Evolutionary conservation across 2,113 vertebrate species (phyloP).

Genomic region (Scomber japonicus): DNA sequence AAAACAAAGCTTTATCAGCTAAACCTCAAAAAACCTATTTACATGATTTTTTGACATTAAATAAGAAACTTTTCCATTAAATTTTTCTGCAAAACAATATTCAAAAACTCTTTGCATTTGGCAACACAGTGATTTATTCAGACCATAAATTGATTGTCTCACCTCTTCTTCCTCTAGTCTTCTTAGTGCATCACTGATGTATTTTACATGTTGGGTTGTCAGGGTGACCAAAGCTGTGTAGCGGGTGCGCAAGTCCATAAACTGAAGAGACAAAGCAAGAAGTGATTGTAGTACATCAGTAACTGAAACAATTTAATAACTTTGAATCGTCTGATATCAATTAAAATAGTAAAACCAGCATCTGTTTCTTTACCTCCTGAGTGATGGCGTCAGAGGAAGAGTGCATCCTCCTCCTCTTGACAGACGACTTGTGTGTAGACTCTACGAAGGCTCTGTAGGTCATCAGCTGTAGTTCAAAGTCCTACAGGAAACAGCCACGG

Average conservation of each 20-base stretch:
- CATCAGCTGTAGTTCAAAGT: slow-evolving; percentile 98
- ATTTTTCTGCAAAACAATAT: not conserved
- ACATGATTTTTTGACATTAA: no score
- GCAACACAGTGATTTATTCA: not conserved
- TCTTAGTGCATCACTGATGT: slow-evolving; percentile 95
- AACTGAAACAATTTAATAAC: not conserved
- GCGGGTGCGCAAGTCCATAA: slow-evolving; percentile 97
- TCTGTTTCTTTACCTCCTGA: slow-evolving; percentile 89
- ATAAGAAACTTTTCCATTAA: no score
- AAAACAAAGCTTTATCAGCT: not conserved
- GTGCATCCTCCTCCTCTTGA: slow-evolving; percentile 93
- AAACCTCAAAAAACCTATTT: not conserved
- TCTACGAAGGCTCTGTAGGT: slow-evolving; percentile 96
- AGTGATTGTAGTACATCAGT: not conserved
- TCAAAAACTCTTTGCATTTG: not conserved
- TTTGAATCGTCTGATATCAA: no score
- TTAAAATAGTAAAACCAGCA: not conserved
- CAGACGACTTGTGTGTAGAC: slow-evolving; percentile 94
- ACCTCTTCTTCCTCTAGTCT: slow-evolving; percentile 97
- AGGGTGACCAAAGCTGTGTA: slow-evolving; percentile 96
- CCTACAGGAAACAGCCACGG: slow-evolving; percentile 77
- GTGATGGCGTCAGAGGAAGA: slow-evolving; percentile 96
- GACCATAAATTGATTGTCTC: not conserved
- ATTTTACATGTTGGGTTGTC: slow-evolving; percentile 97
- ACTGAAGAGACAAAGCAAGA: slow-evolving; percentile 79